Base-by-base conservation (phyloP, 1,140 invertebrate species). In the Hyphantria cunea region DNA sequence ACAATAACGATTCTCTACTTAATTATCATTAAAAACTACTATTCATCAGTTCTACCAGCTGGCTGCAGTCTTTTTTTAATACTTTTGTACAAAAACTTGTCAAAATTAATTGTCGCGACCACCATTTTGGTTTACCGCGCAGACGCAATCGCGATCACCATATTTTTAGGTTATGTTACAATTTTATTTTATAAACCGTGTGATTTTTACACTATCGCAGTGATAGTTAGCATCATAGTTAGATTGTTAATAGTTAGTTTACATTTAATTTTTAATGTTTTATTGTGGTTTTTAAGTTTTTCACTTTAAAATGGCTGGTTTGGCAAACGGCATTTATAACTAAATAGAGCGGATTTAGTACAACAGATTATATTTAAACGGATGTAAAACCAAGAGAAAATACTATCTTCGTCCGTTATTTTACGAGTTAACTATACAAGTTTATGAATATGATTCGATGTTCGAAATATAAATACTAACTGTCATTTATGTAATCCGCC, bases 201-300 rank as follows among this genome's bases (percentile, higher is more conserved):
- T 79, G 84, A 88, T 74, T 65, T 81, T 49, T 85, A 86, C 72
- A 84, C 82, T 50, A 73, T 84, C 56, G 74, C 83, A 82, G 84
- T 87, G 82, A 85, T 90, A 82, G 60, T 80, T 80, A 84, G 79
- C 80, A 60, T 87, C 59, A 66, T 86, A 75, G 60, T 85, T 78
- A 82, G 74, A 75, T 73, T 72, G 63, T 78, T 85, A 66, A 74
- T 86, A 70, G 68, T 79, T 67, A 80, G 64, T 66, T 62, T 85
- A 68, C 54, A 53, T 71, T 64, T 80, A 66, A 72, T 77, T 80
- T 82, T 86, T 78, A 77, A 78, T 66, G 48, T 79, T 73, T 74
- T 77, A 76, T 60, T 60, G 59, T 49, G 49, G 51, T 66, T 69
- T 61, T 68, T 60, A 66, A 66, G 52, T 45, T 49, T 42, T 68